Conservation (phyloP, 2,888 invertebrate genomes). For the Heliconius hortense region DNA sequence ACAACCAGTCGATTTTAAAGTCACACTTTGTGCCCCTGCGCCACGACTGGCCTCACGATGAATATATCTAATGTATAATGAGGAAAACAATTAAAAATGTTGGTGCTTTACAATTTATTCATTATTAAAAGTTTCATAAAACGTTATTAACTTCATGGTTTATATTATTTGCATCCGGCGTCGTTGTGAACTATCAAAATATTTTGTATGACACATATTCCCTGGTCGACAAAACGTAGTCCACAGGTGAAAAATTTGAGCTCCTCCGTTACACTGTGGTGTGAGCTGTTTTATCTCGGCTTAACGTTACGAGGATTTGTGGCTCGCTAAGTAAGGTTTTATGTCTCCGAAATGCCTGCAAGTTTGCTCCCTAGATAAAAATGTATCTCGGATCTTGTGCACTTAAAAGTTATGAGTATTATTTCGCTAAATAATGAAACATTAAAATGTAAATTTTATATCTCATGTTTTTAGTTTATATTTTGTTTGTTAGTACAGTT, state of each 20-base stretch:
- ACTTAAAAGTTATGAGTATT: constrained; percentile 46
- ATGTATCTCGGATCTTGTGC: constrained; percentile 58
- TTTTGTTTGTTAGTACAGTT: constrained; percentile 24
- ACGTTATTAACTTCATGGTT: too few species aligned
- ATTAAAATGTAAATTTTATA: constrained; percentile 33
- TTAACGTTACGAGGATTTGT: constrained; percentile 81
- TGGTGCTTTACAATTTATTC: too few species aligned
- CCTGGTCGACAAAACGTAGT: constrained; percentile 49
- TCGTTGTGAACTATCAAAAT: constrained; percentile 71
- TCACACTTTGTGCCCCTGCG: too few species aligned
- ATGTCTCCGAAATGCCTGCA: constrained; percentile 74
- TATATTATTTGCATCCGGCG: constrained; percentile 55
- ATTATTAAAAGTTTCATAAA: too few species aligned
- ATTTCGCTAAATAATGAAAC: constrained; percentile 31
- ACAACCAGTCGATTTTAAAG: too few species aligned
- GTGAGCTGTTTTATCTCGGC: constrained; percentile 80
- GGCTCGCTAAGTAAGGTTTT: constrained; percentile 81
- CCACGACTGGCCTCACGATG: too few species aligned
- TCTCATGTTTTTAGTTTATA: constrained; percentile 18
- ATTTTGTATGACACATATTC: constrained; percentile 66
- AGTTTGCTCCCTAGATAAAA: constrained; percentile 73
- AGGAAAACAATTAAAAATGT: too few species aligned
- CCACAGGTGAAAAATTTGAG: constrained; percentile 79
- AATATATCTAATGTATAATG: too few species aligned
- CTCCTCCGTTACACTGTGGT: constrained; percentile 69